Evolutionary conservation across 2,113 vertebrate species (phyloP).

Genomic region (Cyprinus carpio): DNA sequence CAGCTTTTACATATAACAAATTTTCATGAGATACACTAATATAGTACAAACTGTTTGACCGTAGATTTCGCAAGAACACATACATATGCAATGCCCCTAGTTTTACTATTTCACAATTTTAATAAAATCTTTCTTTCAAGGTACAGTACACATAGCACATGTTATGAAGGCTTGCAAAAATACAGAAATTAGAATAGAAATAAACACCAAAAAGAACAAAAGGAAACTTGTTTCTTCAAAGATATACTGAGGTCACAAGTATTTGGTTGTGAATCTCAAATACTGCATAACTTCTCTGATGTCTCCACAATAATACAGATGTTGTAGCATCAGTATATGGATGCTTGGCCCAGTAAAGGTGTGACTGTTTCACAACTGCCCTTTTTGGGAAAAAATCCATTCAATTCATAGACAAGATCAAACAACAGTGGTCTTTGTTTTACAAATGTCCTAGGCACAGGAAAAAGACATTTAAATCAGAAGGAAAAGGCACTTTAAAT

Average conservation of each 20-base stretch:
- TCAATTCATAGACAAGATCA: constrained; percentile 7
- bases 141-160: constrained; percentile 20
- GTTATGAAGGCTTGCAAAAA: constrained; percentile 22
- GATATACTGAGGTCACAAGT: background rate
- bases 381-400: background rate
- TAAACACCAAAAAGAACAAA: background rate
- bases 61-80: constrained; percentile 4
- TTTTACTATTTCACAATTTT: constrained; percentile 41
- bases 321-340: background rate
- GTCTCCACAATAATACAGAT: background rate
- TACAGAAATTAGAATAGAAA: constrained; percentile 15
- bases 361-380: background rate
- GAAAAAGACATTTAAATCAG: background rate
- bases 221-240: constrained; percentile 5
- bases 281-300: background rate
- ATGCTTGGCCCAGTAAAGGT: background rate
- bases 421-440: constrained; percentile 20
- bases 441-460: background rate
- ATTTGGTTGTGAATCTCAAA: constrained; percentile 22
- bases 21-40: background rate
- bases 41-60: background rate
- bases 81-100: background rate
- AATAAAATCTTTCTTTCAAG: constrained; percentile 48
- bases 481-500: background rate
- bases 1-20: background rate